A percentile compares a stretch with the other conserved stretches of the same genome.
phyloP scores from a whole-genome alignment of 2,797 vertebrate genomes.

The Agapornis canus region DNA sequence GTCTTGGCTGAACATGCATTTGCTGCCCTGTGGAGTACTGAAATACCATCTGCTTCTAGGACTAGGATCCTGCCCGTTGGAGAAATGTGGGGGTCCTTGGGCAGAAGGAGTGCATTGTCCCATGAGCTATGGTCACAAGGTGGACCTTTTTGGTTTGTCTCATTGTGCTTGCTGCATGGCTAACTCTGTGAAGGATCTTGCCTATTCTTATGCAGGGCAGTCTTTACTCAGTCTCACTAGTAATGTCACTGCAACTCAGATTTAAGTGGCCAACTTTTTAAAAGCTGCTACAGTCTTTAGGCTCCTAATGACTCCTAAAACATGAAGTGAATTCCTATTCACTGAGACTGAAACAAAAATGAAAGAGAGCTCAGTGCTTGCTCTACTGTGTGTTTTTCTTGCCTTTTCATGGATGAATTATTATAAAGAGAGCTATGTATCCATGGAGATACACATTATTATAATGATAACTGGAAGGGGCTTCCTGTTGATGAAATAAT shows the following conservation, averaged over 20 bases:
- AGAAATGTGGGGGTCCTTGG: rapidly evolving
- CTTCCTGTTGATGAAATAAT: constrained; percentile 62
- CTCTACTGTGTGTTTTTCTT: constrained; percentile 20
- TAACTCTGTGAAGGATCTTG: neutral
- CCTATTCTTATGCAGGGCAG: constrained; percentile 10
- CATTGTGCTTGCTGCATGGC: rapidly evolving
- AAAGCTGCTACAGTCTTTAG: constrained; percentile 63
- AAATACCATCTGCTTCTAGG: neutral
- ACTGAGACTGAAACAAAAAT: constrained; percentile 33
- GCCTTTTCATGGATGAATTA: constrained; percentile 49
- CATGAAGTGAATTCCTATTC: constrained; percentile 39
- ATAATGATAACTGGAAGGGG: constrained; percentile 47
- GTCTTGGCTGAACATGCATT: rapidly evolving
- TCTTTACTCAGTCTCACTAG: neutral
- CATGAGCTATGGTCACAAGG: rapidly evolving
- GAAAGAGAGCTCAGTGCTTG: constrained; percentile 19
- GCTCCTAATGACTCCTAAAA: constrained; percentile 58
- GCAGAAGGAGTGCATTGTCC: neutral
- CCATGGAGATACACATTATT: constrained; percentile 59
- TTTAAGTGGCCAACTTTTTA: constrained; percentile 53
- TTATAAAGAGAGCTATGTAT: constrained; percentile 38
- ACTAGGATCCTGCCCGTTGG: neutral
- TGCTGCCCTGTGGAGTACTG: neutral
- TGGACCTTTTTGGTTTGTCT: neutral
- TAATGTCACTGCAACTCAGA: neutral